A percentile compares a stretch with the other conserved stretches of the same genome.
Evolutionary conservation across 2,797 vertebrate genomes (phyloP).

Genomic region (Chrosomus eos): DNA sequence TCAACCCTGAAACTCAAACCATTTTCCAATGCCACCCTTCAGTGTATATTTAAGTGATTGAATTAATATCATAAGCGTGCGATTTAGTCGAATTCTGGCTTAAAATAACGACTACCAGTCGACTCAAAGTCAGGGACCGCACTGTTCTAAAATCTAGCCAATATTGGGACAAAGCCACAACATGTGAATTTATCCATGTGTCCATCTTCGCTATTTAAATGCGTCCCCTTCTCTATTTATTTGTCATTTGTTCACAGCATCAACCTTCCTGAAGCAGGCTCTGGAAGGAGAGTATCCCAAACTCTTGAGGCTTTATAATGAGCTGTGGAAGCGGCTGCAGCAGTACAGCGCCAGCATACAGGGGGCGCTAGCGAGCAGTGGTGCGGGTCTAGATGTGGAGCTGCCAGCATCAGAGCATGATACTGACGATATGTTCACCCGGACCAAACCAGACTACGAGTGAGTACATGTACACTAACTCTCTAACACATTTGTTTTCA

Average conservation of each 20-base stretch:
- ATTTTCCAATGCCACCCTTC: too few species aligned
- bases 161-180: too few species aligned
- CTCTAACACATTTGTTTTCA: neutral
- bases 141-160: neutral
- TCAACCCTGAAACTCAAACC: too few species aligned
- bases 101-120: neutral
- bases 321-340: conserved; percentile 95
- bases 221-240: neutral
- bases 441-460: conserved; percentile 87
- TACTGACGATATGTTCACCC: conserved; percentile 85
- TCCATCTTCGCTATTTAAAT: neutral
- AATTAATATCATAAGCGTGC: neutral
- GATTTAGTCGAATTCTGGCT: neutral
- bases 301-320: conserved; percentile 92
- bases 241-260: conserved; percentile 73
- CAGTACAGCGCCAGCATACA: conserved; percentile 90
- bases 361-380: conserved; percentile 76
- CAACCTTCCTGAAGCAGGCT: conserved; percentile 93
- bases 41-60: neutral
- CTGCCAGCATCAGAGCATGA: conserved; percentile 81
- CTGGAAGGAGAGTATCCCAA: conserved; percentile 97
- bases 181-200: neutral
- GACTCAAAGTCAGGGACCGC: neutral
- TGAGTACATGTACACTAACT: conserved; percentile 68
- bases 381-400: conserved; percentile 80